Percentiles rank a stretch among this genome's conserved stretches.
phyloP scores from a whole-genome alignment of 2,113 vertebrate species.

The Notechis scutatus region DNA sequence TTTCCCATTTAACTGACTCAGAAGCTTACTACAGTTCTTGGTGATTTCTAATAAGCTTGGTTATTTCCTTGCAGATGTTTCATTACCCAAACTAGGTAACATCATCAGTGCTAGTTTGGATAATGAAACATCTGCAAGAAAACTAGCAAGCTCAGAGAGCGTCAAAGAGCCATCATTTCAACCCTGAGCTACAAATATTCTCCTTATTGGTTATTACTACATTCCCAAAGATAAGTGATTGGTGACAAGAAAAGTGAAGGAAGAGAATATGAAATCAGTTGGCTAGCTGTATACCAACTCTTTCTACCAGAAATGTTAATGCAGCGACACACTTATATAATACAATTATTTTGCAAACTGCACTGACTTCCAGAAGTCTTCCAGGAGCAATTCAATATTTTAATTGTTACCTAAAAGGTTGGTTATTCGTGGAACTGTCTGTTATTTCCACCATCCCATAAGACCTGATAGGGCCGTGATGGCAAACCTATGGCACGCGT shows the following conservation, averaged over 20 bases:
- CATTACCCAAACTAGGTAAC: not conserved
- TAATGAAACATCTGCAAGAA: not conserved
- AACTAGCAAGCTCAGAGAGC: not conserved
- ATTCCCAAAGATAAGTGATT: conserved; percentile 71
- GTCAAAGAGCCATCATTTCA: not conserved
- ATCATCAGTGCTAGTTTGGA: not conserved
- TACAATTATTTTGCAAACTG: not conserved
- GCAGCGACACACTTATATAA: not conserved
- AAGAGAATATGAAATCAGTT: conserved; percentile 10
- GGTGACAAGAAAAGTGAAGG: conserved; percentile 51
- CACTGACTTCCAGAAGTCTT: not conserved
- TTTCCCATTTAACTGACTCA: conserved; percentile 59
- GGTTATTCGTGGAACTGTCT: not conserved
- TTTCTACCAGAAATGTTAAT: conserved; percentile 19
- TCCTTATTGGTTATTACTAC: not conserved
- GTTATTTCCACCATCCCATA: not conserved
- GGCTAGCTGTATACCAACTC: conserved; percentile 26
- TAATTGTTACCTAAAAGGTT: not conserved
- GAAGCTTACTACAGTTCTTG: conserved; percentile 49
- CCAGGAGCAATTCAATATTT: not conserved
- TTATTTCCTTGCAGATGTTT: not conserved
- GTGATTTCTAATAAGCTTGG: not conserved
- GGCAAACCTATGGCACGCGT: no score
- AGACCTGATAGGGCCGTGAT: not conserved
- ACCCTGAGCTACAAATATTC: not conserved